Evolutionary conservation across 2,888 invertebrate species (phyloP), one percentile per base, ranked within the genome.

Genomic region (Noctua janthina): DNA sequence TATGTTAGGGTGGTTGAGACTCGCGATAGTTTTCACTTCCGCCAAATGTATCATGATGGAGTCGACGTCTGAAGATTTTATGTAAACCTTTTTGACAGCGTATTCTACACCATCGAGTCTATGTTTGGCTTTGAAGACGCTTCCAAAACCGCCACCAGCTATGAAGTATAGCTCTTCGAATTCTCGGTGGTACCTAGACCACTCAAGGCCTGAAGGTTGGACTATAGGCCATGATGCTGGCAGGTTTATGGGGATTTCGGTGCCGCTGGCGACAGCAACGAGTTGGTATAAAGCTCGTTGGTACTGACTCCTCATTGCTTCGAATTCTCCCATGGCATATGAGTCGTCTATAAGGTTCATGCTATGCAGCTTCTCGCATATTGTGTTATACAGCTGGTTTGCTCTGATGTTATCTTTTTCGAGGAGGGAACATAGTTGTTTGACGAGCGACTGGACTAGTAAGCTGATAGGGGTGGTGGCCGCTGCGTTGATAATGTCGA

Each of bases 21-120:
- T 98, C 0, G 99, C 98, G 87, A 98, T 97, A 4, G 98, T 98
- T 95, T 98, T 98, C 1, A 98, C 98, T 97, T 99, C 98, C 6
- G 98, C 96, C 67, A 98, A 95, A 94, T 98, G 98, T 69, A 96
- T 97, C 94, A 98, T 97, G 35, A 98, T 97, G 0, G 97, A 97
- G 81, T 98, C 96, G 0, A 98, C 97, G 87, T 97, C 97, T 15
- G 97, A 97, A 1, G 98, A 97, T 87, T 97, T 97, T 56, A 98
- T 98, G 83, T 95, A 96, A 64, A 98, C 98, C 93, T 98, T 98
- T 93, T 98, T 99, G 0, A 99, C 97, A 1, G 99, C 99, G 95
- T 98, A 99, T 90, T 98, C 97, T 3, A 97, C 97, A 11, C 98
- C 98, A 92, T 99, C 99, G 10, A 98, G 93, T 91, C 98, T 97